These are phyloP conservation scores for Drosophila borealis DNA, from an alignment of 2,888 invertebrate species.

Conservation along the genomic window DNA sequence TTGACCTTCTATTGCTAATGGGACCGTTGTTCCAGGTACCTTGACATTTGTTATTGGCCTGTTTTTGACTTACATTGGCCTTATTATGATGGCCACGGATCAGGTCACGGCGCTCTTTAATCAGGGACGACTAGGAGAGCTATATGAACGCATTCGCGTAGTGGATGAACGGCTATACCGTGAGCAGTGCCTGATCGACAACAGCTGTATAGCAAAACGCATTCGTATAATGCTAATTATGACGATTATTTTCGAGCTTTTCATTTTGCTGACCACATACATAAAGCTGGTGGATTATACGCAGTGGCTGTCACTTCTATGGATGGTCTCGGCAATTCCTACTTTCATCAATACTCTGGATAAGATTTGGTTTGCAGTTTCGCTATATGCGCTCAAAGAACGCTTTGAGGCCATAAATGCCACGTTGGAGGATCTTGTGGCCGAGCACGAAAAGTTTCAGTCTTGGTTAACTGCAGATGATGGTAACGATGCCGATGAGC, in stretches of 20 bases:
- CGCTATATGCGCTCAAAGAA: constrained; percentile 81
- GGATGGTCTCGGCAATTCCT: constrained; percentile 82
- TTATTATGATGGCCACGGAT: constrained; percentile 84
- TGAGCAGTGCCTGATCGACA: constrained; percentile 81
- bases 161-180: constrained; percentile 82
- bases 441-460: constrained; percentile 75
- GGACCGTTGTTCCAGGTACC: constrained; percentile 69
- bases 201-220: constrained; percentile 64
- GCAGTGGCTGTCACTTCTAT: constrained; percentile 75
- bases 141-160: constrained; percentile 81
- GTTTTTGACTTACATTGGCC: constrained; percentile 84
- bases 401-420: constrained; percentile 82
- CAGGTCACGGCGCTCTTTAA: constrained; percentile 82
- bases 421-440: constrained; percentile 70
- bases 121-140: constrained; percentile 76
- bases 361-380: constrained; percentile 84
- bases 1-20: background rate
- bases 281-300: constrained; percentile 75
- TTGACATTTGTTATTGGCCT: constrained; percentile 84
- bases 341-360: constrained; percentile 83
- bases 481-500: background rate
- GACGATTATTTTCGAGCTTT: constrained; percentile 75
- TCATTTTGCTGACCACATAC: constrained; percentile 75
- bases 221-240: constrained; percentile 78
- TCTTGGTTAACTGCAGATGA: constrained; percentile 47